These are phyloP conservation scores for Drosophila nannoptera DNA, from an alignment of 1,140 invertebrate species.

Conservation along the genomic window DNA sequence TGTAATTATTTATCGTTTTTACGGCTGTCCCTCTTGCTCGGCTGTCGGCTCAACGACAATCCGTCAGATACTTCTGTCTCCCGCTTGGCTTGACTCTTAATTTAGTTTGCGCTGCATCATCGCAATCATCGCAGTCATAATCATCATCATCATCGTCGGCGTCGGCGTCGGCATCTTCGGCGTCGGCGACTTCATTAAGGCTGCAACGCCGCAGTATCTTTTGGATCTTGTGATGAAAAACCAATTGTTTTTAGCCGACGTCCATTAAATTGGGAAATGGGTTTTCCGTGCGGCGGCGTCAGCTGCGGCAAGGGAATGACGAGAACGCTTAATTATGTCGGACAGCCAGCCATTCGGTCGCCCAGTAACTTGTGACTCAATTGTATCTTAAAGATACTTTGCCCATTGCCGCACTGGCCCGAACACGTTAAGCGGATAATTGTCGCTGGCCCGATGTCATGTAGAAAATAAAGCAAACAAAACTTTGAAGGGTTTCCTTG, in stretches of 20 bases:
- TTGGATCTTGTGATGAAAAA: constrained; percentile 42
- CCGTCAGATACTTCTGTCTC: constrained; percentile 52
- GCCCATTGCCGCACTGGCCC: constrained; percentile 68
- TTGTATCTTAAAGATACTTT: constrained; percentile 73
- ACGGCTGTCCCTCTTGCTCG: constrained; percentile 23
- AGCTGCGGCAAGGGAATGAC: constrained; percentile 29
- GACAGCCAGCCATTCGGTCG: constrained; percentile 1
- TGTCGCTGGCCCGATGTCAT: constrained; percentile 47
- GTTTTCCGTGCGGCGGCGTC: constrained; percentile 29
- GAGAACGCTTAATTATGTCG: constrained; percentile 54
- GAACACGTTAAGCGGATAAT: constrained; percentile 73
- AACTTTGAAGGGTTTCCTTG: constrained; percentile 73
- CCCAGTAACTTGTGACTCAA: constrained; percentile 43
- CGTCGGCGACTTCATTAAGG: constrained; percentile 52
- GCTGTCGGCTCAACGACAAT: constrained; percentile 42
- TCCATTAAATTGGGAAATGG: constrained; percentile 63
- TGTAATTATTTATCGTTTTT: constrained; percentile 38
- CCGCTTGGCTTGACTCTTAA: constrained; percentile 45
- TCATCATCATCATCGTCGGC: constrained; percentile 27
- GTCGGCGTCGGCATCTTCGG: too few relatives aligned
- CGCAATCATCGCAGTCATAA: too few relatives aligned
- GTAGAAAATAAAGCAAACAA: constrained; percentile 71
- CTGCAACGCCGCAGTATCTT: constrained; percentile 22
- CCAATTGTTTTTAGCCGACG: constrained; percentile 52
- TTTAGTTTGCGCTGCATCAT: constrained; percentile 57